phyloP scores from a whole-genome alignment of 2,888 invertebrate species.

The Rhingia rostrata region DNA sequence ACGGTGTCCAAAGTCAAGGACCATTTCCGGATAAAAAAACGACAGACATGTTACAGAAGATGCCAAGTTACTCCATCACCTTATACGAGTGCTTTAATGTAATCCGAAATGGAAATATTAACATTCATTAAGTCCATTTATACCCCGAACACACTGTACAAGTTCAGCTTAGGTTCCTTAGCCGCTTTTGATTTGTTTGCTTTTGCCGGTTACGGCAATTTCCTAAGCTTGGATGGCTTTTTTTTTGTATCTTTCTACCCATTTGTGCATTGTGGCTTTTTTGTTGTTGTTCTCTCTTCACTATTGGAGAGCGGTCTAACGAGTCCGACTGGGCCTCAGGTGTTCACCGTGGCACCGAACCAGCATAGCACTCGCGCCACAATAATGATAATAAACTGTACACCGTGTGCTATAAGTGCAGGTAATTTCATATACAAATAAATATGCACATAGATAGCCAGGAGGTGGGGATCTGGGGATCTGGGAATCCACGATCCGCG shows the following conservation, averaged over 20 bases:
- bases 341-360: slow-evolving; percentile 65
- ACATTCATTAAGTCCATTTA: slow-evolving; percentile 55
- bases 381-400: slow-evolving; percentile 65
- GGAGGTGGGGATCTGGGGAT: slow-evolving; percentile 31
- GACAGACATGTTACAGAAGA: too few relatives aligned
- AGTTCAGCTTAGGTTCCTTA: slow-evolving; percentile 49
- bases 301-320: slow-evolving; percentile 63
- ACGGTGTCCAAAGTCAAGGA: too few relatives aligned
- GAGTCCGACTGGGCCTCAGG: slow-evolving; percentile 74
- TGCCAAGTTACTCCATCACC: background rate
- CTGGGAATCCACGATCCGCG: background rate
- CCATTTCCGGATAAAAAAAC: too few relatives aligned
- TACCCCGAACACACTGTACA: slow-evolving; percentile 38
- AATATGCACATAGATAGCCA: slow-evolving; percentile 31
- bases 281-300: slow-evolving; percentile 36
- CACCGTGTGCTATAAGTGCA: slow-evolving; percentile 55
- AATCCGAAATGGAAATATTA: slow-evolving; percentile 47
- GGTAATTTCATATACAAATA: slow-evolving; percentile 67
- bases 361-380: slow-evolving; percentile 60
- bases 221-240: slow-evolving; percentile 49
- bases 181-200: slow-evolving; percentile 46
- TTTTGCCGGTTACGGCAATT: slow-evolving; percentile 37
- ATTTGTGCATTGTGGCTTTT: slow-evolving; percentile 7
- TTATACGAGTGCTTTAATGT: slow-evolving; percentile 36
- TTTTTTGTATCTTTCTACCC: slow-evolving; percentile 7